phyloP scores from a whole-genome alignment of 2,888 invertebrate species.

The Helicoverpa assulta region DNA sequence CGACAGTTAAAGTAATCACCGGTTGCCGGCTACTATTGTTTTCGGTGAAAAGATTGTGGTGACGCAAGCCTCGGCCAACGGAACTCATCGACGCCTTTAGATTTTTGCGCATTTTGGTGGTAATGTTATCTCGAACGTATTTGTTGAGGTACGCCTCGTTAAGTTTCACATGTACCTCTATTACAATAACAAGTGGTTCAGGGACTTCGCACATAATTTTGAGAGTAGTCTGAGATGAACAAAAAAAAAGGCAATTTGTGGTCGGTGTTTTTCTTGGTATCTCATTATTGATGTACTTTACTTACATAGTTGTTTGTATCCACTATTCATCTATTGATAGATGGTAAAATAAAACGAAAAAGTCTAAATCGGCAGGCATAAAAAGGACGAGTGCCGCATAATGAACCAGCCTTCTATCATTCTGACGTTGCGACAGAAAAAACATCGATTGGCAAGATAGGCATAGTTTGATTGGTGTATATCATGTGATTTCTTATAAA shows the following conservation, averaged over 20 bases:
- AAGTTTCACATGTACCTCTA: constrained; percentile 16
- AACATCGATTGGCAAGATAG: constrained; percentile 43
- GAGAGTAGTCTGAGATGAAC: constrained; percentile 24
- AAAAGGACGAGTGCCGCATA: constrained; percentile 33
- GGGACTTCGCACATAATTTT: constrained; percentile 35
- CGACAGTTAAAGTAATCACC: constrained; percentile 79
- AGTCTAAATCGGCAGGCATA: constrained; percentile 10
- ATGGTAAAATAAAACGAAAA: constrained; percentile 23
- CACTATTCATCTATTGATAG: constrained; percentile 21
- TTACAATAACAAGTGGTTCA: constrained; percentile 44
- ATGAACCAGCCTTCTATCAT: constrained; percentile 36
- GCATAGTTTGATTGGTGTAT: constrained; percentile 66
- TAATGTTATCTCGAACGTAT: constrained; percentile 27
- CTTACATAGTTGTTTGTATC: constrained; percentile 9
- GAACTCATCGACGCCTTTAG: constrained; percentile 48
- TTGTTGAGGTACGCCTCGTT: constrained; percentile 21
- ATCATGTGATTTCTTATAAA: constrained; percentile 74
- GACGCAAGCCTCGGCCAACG: constrained; percentile 66
- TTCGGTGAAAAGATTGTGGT: constrained; percentile 74
- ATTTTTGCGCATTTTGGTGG: constrained; percentile 45
- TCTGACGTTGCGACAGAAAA: constrained; percentile 44
- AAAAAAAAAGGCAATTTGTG: constrained; percentile 36
- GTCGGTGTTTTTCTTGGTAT: constrained; percentile 11
- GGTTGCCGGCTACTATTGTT: constrained; percentile 76
- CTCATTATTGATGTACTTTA: constrained; percentile 12